A percentile compares a stretch with the other conserved stretches of the same genome.
These are phyloP conservation scores for Dynastes maya DNA, from an alignment of 2,888 invertebrate genomes.

Conservation along the genomic window DNA sequence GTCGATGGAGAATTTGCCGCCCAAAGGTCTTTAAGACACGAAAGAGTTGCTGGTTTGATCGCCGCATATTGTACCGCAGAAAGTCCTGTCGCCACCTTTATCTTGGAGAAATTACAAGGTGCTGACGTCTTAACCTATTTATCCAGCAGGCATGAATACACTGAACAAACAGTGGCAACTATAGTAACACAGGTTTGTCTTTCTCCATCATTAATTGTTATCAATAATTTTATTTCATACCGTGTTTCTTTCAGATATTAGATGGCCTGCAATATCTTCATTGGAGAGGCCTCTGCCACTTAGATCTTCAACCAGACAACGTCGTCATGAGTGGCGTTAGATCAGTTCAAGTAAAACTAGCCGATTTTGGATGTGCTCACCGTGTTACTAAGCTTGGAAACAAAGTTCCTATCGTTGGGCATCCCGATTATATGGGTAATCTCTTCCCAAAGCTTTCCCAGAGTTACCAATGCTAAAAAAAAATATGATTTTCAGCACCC, in stretches of 20 bases:
- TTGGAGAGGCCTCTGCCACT: slow-evolving; percentile 91
- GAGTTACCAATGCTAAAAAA: not conserved
- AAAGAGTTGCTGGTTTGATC: slow-evolving; percentile 85
- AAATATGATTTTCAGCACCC: slow-evolving; percentile 76
- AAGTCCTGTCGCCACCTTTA: slow-evolving; percentile 79
- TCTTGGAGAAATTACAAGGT: slow-evolving; percentile 90
- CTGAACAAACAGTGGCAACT: slow-evolving; percentile 92
- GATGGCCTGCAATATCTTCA: slow-evolving; percentile 96
- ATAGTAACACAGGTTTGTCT: slow-evolving; percentile 82
- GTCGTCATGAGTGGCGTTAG: slow-evolving; percentile 92
- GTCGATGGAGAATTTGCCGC: slow-evolving; percentile 89
- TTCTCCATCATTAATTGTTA: not conserved
- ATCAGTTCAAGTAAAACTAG: slow-evolving; percentile 89
- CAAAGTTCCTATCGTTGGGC: slow-evolving; percentile 79
- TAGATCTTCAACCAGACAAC: slow-evolving; percentile 96
- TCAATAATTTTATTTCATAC: not conserved
- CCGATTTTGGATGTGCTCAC: slow-evolving; percentile 93
- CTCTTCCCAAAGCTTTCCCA: not conserved
- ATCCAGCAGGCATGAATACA: slow-evolving; percentile 90
- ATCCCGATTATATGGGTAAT: slow-evolving; percentile 82
- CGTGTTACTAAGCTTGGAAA: slow-evolving; percentile 86
- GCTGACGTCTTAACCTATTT: slow-evolving; percentile 93
- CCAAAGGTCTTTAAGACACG: slow-evolving; percentile 87
- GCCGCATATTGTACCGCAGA: slow-evolving; percentile 82
- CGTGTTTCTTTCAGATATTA: slow-evolving; percentile 72